A percentile compares a stretch with the other conserved stretches of the same genome.
phyloP scores from a whole-genome alignment of 92 coral and sea anemone genomes.

The Meandrina meandrites region DNA sequence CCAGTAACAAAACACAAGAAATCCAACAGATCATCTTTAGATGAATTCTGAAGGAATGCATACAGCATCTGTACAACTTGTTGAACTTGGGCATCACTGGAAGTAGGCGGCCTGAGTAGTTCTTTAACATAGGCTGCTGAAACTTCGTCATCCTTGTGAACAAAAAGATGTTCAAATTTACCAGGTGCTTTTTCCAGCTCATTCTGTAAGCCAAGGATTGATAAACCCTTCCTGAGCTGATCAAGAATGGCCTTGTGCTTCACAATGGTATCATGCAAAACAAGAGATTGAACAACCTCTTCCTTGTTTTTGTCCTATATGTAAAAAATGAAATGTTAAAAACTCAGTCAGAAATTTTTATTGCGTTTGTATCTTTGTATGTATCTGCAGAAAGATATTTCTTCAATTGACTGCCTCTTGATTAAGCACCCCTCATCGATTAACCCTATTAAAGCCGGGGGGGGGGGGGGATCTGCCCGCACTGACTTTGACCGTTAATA shows the following conservation, averaged over 20 bases:
- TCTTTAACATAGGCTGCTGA: slow-evolving; percentile 44
- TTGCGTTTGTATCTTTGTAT: not conserved
- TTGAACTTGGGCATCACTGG: slow-evolving; percentile 38
- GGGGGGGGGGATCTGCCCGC: no score
- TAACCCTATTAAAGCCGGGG: no score
- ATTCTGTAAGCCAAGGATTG: slow-evolving; percentile 43
- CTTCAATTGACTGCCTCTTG: not conserved
- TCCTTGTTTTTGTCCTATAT: slow-evolving; percentile 34
- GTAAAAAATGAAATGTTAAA: not conserved
- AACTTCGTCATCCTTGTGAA: slow-evolving; percentile 41
- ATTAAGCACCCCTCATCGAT: not conserved
- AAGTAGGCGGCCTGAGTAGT: slow-evolving; percentile 52
- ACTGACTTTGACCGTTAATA: no score
- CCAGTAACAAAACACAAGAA: slow-evolving; percentile 58
- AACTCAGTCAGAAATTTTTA: not conserved
- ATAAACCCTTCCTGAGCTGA: slow-evolving; percentile 61
- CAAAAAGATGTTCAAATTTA: slow-evolving; percentile 62
- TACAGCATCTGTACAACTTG: slow-evolving; percentile 48
- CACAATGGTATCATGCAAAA: slow-evolving; percentile 50
- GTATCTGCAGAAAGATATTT: not conserved
- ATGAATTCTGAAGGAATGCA: slow-evolving; percentile 52
- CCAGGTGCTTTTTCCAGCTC: slow-evolving; percentile 60
- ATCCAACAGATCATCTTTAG: slow-evolving; percentile 30
- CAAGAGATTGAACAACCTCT: slow-evolving; percentile 55
- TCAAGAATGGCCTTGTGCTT: slow-evolving; percentile 63